These are phyloP conservation scores for Dasyornis broadbenti DNA, from an alignment of 2,113 vertebrate genomes.

Conservation along the genomic window DNA sequence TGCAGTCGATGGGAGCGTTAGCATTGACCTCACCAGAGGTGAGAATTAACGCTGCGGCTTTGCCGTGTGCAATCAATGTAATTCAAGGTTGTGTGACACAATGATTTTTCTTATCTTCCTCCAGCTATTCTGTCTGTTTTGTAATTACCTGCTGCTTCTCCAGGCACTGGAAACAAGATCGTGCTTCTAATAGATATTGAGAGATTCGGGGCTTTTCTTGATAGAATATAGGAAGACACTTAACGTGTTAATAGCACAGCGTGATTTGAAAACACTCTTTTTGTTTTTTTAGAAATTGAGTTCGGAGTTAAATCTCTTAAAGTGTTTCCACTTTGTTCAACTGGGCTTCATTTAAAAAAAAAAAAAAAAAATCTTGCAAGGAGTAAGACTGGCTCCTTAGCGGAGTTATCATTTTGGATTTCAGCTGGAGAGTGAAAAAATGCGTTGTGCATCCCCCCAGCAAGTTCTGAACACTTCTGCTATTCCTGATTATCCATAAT, in stretches of 20 bases:
- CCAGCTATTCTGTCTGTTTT: slow-evolving; percentile 1
- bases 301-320: background rate
- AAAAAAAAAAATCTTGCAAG: background rate
- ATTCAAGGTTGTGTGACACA: background rate
- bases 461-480: background rate
- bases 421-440: no score
- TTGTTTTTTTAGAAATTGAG: background rate
- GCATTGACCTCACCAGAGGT: background rate
- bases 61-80: background rate
- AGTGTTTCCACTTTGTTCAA: background rate
- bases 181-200: background rate
- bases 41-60: background rate
- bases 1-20: background rate
- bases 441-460: background rate
- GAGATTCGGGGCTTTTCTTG: background rate
- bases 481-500: background rate
- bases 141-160: background rate
- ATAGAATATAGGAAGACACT: background rate
- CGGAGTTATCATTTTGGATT: background rate
- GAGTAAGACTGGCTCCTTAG: background rate
- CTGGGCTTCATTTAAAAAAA: background rate
- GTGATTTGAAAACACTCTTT: background rate
- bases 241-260: background rate
- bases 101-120: slow-evolving; percentile 38
- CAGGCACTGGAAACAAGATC: background rate